phyloP scores from a whole-genome alignment of 2,888 invertebrate species.

The Ecliptopera silaceata region DNA sequence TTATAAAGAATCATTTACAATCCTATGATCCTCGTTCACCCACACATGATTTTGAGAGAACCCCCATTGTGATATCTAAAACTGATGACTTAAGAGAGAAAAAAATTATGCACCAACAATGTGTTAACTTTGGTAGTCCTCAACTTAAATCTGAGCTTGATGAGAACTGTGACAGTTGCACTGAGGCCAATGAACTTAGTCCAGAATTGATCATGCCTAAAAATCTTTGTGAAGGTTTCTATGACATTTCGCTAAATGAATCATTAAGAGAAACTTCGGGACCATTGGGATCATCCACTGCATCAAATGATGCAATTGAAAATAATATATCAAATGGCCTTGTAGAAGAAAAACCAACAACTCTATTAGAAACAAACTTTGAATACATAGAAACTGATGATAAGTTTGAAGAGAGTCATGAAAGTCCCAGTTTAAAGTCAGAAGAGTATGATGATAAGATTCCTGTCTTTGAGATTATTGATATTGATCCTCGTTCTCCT shows the following conservation, averaged over 20 bases:
- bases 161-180: slow-evolving; percentile 51
- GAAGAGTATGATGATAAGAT: slow-evolving; percentile 37
- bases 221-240: slow-evolving; percentile 69
- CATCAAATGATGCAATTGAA: slow-evolving; percentile 68
- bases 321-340: slow-evolving; percentile 55
- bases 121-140: slow-evolving; percentile 55
- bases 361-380: slow-evolving; percentile 84
- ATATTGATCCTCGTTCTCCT: slow-evolving; percentile 76
- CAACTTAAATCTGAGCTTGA: slow-evolving; percentile 50
- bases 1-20: slow-evolving; percentile 75
- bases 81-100: slow-evolving; percentile 48
- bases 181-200: slow-evolving; percentile 51
- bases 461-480: slow-evolving; percentile 57
- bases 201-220: slow-evolving; percentile 64
- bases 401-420: slow-evolving; percentile 49
- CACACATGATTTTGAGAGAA: slow-evolving; percentile 82
- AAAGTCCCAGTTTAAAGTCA: slow-evolving; percentile 19
- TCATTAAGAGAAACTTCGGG: slow-evolving; percentile 62
- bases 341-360: slow-evolving; percentile 60
- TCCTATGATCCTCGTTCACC: slow-evolving; percentile 84
- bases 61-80: slow-evolving; percentile 77
- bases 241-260: slow-evolving; percentile 65
- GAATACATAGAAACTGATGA: slow-evolving; percentile 77
- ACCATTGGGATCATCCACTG: slow-evolving; percentile 70
- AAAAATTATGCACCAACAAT: slow-evolving; percentile 42